A percentile compares a stretch with the other conserved stretches of the same genome.
Evolutionary conservation across 2,888 invertebrate genomes (phyloP).

Genomic region (Melipona beecheii): DNA sequence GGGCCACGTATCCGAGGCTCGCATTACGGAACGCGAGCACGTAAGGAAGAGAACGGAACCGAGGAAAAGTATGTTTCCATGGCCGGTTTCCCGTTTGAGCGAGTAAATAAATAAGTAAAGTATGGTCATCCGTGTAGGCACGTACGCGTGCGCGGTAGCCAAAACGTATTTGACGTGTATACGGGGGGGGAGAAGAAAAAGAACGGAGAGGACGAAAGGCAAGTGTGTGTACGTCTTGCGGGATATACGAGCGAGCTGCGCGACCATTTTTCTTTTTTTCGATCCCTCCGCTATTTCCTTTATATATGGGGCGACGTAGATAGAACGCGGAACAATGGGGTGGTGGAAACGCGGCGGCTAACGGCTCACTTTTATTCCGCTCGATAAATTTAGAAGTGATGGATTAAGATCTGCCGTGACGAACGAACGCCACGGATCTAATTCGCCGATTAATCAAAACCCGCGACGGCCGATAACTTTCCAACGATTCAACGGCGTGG

Average conservation of each 20-base stretch:
- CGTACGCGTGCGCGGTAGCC: constrained; percentile 25
- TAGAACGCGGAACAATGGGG: constrained; percentile 45
- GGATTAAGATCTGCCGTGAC: constrained; percentile 55
- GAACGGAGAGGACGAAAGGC: background rate
- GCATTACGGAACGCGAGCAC: constrained; percentile 78
- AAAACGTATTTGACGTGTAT: constrained; percentile 6
- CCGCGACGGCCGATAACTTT: constrained; percentile 11
- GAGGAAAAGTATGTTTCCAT: constrained; percentile 71
- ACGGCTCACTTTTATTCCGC: constrained; percentile 58
- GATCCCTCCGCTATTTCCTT: background rate
- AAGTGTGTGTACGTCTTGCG: background rate
- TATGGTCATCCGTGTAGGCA: constrained; percentile 69
- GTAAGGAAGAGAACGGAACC: constrained; percentile 67
- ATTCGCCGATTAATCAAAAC: constrained; percentile 63
- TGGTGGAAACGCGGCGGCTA: constrained; percentile 46
- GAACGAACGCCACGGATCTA: constrained; percentile 24
- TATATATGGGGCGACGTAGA: constrained; percentile 19
- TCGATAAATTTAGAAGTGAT: constrained; percentile 61
- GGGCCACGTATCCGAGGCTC: constrained; percentile 27
- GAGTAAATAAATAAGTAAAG: constrained; percentile 79
- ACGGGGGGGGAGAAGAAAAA: too few species aligned
- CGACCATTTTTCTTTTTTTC: background rate
- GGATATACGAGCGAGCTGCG: background rate
- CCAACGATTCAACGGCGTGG: constrained; percentile 15
- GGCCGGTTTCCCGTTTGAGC: constrained; percentile 47